Evolutionary conservation across 2,888 invertebrate genomes (phyloP).

Genomic region (Thera britannica): DNA sequence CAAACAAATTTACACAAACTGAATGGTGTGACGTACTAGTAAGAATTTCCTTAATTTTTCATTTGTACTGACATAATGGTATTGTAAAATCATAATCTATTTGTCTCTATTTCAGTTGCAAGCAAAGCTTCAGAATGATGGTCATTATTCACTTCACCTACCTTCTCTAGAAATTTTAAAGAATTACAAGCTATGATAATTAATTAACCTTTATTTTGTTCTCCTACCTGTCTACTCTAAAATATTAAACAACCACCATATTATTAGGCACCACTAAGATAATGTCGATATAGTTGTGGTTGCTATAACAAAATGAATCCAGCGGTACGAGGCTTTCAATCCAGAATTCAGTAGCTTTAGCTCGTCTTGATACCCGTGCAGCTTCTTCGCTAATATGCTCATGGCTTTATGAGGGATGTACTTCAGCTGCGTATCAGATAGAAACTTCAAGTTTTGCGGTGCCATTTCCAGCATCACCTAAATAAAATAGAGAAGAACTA

Average conservation of each 20-base stretch:
- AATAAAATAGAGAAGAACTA: background rate
- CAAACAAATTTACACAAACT: slow-evolving; percentile 59
- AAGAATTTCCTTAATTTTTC: slow-evolving; percentile 37
- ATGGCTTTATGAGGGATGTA: slow-evolving; percentile 60
- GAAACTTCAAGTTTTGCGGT: slow-evolving; percentile 53
- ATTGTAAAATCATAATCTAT: background rate
- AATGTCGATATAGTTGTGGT: background rate
- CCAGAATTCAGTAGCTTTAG: slow-evolving; percentile 26
- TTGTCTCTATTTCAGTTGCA: slow-evolving; percentile 62
- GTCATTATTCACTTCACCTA: slow-evolving; percentile 65
- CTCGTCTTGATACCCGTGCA: slow-evolving; percentile 53
- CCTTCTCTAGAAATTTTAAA: slow-evolving; percentile 62
- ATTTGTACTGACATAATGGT: background rate
- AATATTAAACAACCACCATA: too few relatives aligned
- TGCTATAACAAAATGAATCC: slow-evolving; percentile 1
- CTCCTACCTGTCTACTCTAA: background rate
- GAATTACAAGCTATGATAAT: slow-evolving; percentile 45
- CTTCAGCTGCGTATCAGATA: slow-evolving; percentile 63
- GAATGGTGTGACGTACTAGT: slow-evolving; percentile 66
- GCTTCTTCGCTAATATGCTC: slow-evolving; percentile 65
- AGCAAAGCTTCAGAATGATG: slow-evolving; percentile 58
- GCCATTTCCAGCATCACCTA: slow-evolving; percentile 72
- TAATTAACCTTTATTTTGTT: slow-evolving; percentile 8
- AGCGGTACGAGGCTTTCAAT: slow-evolving; percentile 8
- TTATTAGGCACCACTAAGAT: background rate